Evolutionary conservation across 2,888 invertebrate species (phyloP).

Genomic region (Baccha elongata): DNA sequence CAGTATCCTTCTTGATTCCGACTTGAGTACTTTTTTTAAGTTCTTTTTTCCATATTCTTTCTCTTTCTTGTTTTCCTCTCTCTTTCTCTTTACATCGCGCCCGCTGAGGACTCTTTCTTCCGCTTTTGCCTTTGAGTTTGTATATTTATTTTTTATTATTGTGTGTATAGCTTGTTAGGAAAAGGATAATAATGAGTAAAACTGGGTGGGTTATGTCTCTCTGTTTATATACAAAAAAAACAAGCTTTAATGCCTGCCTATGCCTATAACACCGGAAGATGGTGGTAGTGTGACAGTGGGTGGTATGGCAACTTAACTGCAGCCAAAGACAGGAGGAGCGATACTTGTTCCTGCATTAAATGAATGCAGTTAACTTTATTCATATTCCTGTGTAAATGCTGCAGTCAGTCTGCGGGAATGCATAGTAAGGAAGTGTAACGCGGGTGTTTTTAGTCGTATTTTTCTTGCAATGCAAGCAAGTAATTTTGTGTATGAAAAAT

Average conservation of each 20-base stretch:
- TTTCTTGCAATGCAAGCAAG: neutral
- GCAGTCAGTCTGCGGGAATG: slow-evolving; percentile 69
- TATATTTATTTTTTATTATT: slow-evolving; percentile 71
- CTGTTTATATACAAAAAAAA: slow-evolving; percentile 46
- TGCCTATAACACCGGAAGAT: slow-evolving; percentile 65
- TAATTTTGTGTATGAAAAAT: slow-evolving; percentile 1
- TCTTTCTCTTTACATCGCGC: neutral
- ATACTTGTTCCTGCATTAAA: slow-evolving; percentile 15
- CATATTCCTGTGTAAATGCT: slow-evolving; percentile 50
- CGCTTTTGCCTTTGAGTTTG: slow-evolving; percentile 67
- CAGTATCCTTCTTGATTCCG: slow-evolving; percentile 64
- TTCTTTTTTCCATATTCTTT: slow-evolving; percentile 9
- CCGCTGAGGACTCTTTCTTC: slow-evolving; percentile 51
- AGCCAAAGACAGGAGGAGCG: neutral
- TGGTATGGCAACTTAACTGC: slow-evolving; percentile 18
- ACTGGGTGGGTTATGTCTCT: slow-evolving; percentile 41
- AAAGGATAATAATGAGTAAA: slow-evolving; percentile 72
- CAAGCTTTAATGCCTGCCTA: slow-evolving; percentile 58
- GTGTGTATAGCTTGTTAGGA: slow-evolving; percentile 71
- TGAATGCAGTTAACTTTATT: slow-evolving; percentile 70
- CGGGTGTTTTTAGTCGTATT: slow-evolving; percentile 31
- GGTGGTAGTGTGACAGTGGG: slow-evolving; percentile 46
- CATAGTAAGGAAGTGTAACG: slow-evolving; percentile 66
- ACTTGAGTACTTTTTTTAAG: slow-evolving; percentile 47
- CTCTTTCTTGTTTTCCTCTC: slow-evolving; percentile 18